Percentiles rank a stretch among this genome's conserved stretches.
phyloP scores from a whole-genome alignment of 2,113 vertebrate genomes.

The Scolopax mira region DNA sequence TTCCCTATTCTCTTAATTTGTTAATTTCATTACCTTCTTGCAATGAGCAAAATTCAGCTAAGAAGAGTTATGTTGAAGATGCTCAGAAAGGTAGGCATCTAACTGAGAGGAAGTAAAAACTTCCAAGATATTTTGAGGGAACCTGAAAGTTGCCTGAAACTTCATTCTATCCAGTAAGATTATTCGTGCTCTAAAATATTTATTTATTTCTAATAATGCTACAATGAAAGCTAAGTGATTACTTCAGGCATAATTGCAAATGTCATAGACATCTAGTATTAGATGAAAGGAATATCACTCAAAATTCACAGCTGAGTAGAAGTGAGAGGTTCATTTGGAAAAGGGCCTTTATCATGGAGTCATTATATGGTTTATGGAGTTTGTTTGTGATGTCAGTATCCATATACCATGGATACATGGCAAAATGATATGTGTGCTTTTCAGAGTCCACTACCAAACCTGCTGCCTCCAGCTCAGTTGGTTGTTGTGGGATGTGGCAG shows the following conservation, averaged over 20 bases:
- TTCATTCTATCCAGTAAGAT: not conserved
- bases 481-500: not conserved
- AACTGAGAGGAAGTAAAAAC: not conserved
- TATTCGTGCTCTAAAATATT: not conserved
- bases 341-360: not conserved
- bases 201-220: not conserved
- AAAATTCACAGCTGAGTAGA: not conserved
- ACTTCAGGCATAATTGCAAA: not conserved
- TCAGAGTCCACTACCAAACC: not conserved
- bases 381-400: not conserved
- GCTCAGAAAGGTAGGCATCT: not conserved
- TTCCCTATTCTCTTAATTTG: not conserved
- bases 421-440: not conserved
- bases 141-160: not conserved
- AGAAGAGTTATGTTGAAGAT: not conserved
- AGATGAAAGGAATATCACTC: not conserved
- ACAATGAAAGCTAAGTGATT: not conserved
- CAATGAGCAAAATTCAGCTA: not conserved
- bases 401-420: accelerated
- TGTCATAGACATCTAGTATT: not conserved
- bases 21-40: not conserved
- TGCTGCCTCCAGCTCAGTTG: not conserved
- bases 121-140: not conserved
- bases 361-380: not conserved
- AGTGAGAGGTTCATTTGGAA: not conserved